Evolutionary conservation across 2,888 invertebrate genomes (phyloP).

Genomic region (Ochropacha duplaris): DNA sequence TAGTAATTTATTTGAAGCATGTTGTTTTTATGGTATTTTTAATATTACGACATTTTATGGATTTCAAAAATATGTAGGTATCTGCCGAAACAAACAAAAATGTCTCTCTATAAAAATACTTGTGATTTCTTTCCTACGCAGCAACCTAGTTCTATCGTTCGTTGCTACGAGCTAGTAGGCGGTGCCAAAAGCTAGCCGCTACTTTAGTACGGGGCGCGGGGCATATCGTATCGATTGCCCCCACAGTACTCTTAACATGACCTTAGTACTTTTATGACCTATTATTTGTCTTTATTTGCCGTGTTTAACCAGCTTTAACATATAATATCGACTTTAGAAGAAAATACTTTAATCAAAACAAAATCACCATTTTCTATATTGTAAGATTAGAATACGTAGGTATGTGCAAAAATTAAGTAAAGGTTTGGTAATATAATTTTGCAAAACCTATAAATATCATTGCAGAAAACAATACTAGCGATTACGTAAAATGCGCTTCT

Average conservation of each 20-base stretch:
- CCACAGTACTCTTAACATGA: slow-evolving; percentile 42
- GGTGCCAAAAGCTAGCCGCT: slow-evolving; percentile 60
- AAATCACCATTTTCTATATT: not conserved
- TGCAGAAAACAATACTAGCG: slow-evolving; percentile 18
- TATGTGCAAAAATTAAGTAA: no score
- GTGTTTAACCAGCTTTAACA: not conserved
- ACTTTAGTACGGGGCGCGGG: slow-evolving; percentile 53
- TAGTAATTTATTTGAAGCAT: no score
- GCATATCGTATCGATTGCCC: slow-evolving; percentile 59
- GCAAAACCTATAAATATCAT: no score
- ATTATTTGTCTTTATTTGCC: slow-evolving; percentile 13
- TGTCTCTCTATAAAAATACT: not conserved
- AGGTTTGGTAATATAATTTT: no score
- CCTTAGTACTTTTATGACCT: slow-evolving; percentile 44
- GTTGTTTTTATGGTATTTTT: no score
- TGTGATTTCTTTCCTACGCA: not conserved
- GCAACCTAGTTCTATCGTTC: slow-evolving; percentile 27
- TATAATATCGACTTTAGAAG: not conserved
- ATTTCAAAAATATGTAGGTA: not conserved
- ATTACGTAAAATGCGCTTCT: slow-evolving; percentile 57
- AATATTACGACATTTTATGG: no score
- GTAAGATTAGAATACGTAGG: no score
- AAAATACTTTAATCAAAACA: not conserved
- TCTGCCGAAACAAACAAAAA: not conserved
- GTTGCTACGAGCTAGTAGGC: slow-evolving; percentile 44